Conservation (phyloP, 2,113 vertebrate species). For the Morone saxatilis region DNA sequence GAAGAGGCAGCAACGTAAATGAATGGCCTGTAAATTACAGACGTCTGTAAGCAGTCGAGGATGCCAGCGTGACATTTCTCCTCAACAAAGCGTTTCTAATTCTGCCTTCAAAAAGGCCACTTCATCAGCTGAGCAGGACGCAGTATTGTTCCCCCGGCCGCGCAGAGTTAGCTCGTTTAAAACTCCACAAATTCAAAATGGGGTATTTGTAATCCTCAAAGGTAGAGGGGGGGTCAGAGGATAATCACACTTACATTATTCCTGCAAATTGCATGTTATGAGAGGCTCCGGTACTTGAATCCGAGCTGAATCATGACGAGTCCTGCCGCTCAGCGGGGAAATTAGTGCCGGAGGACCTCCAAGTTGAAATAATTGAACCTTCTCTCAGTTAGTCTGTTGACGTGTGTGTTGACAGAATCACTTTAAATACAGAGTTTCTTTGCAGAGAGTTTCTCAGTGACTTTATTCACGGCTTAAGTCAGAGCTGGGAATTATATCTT, state of each 20-base stretch:
- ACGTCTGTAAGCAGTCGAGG: background rate
- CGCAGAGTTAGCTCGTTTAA: background rate
- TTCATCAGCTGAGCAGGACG: background rate
- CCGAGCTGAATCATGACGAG: conserved; percentile 19
- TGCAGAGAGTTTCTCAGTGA: too few species aligned
- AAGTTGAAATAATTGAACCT: conserved; percentile 7
- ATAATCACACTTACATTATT: conserved; percentile 47
- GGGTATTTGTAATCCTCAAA: conserved; percentile 35
- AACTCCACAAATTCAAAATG: conserved; percentile 18
- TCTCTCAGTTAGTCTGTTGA: background rate
- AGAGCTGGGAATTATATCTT: too few species aligned
- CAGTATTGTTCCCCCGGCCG: background rate
- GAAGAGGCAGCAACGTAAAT: background rate
- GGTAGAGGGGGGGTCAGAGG: conserved; percentile 20
- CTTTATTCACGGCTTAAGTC: too few species aligned
- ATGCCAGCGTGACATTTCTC: conserved; percentile 17
- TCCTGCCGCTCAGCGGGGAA: background rate
- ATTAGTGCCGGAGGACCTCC: conserved; percentile 10
- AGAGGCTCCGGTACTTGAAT: conserved; percentile 4
- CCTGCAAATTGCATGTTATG: conserved; percentile 29
- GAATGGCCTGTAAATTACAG: conserved; percentile 22
- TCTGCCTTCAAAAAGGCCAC: background rate
- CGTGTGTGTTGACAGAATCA: background rate
- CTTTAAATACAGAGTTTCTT: too few species aligned
- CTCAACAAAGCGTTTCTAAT: conserved; percentile 7